phyloP scores from a whole-genome alignment of 2,113 vertebrate species.

The Oreochromis niloticus region DNA sequence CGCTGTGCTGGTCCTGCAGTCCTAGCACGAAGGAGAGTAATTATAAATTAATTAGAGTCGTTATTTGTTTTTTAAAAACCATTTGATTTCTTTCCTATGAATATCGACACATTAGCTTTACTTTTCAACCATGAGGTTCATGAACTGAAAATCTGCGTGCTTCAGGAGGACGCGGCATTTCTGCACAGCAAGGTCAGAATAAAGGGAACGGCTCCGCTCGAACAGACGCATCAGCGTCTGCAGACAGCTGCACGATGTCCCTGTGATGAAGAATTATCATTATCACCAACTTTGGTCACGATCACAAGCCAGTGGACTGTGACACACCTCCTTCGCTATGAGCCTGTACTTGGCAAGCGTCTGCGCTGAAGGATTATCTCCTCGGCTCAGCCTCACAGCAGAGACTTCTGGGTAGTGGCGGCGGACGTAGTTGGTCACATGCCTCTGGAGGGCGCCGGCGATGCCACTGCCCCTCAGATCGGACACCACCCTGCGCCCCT shows the following conservation, averaged over 20 bases:
- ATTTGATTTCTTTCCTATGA: neutral
- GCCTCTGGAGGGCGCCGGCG: neutral
- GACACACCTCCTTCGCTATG: neutral
- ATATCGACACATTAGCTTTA: neutral
- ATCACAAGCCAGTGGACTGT: neutral
- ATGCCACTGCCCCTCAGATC: neutral
- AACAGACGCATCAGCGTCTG: neutral
- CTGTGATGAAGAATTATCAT: neutral
- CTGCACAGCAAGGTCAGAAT: neutral
- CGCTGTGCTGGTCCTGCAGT: neutral
- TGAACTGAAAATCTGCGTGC: neutral
- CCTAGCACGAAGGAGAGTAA: neutral
- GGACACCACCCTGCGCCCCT: neutral
- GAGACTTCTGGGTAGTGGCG: neutral
- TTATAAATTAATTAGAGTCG: rapidly evolving
- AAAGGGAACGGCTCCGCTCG: neutral
- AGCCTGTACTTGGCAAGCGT: neutral
- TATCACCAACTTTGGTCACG: neutral
- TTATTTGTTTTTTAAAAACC: neutral
- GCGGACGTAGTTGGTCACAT: neutral
- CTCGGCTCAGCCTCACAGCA: neutral
- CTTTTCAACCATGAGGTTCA: neutral
- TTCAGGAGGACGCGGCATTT: neutral
- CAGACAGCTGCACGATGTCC: rapidly evolving
- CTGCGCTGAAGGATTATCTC: neutral